Evolutionary conservation across 1,140 invertebrate species (phyloP).

Genomic region (Palaemon carinicauda): DNA sequence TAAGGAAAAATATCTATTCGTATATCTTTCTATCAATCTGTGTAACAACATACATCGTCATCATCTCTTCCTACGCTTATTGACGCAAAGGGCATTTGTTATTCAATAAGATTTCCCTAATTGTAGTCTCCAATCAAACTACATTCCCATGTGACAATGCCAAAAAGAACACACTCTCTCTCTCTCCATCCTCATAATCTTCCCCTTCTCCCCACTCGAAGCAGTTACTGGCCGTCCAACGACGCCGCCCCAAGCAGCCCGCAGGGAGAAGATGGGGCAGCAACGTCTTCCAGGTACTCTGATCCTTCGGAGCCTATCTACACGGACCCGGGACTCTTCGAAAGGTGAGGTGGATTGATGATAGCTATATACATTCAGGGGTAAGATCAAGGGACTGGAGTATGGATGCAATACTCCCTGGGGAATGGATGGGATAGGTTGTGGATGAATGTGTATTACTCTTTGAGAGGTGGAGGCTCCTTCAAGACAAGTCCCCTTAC

Average conservation of each 20-base stretch:
- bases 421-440: background rate
- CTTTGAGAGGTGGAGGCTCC: no score
- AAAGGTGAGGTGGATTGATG: conserved; percentile 67
- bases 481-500: background rate
- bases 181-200: background rate
- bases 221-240: conserved; percentile 61
- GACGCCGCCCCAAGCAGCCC: conserved; percentile 55
- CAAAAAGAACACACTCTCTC: no score
- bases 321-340: conserved; percentile 89
- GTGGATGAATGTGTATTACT: background rate
- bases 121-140: no score
- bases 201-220: conserved; percentile 58
- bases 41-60: no score
- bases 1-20: no score
- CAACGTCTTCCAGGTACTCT: conserved; percentile 68
- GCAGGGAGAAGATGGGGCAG: conserved; percentile 32
- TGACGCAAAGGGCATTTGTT: no score
- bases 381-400: no score
- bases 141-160: no score
- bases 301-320: conserved; percentile 93
- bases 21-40: no score
- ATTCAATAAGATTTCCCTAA: no score
- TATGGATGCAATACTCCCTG: no score
- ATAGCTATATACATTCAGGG: background rate
- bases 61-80: no score